Conservation (phyloP, 2,113 vertebrate species). For the Gopherus flavomarginatus region DNA sequence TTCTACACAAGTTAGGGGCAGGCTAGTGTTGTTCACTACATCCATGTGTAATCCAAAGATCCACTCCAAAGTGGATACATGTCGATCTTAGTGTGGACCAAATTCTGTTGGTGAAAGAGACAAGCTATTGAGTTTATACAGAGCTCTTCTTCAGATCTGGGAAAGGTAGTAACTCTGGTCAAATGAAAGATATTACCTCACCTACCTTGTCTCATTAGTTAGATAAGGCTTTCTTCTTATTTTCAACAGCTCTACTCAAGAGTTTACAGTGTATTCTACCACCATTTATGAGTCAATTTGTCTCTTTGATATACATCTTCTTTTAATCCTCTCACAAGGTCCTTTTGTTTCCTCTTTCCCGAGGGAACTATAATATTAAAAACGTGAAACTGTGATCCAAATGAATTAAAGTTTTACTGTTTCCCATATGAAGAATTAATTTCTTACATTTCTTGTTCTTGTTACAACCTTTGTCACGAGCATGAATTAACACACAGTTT, state of each 20-base stretch:
- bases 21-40: not conserved
- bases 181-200: too few species aligned
- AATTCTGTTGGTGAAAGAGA: too few species aligned
- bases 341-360: constrained; percentile 31
- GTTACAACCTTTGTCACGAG: constrained; percentile 37
- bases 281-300: constrained; percentile 54
- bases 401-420: constrained; percentile 55
- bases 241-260: not conserved
- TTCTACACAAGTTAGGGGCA: rapidly evolving
- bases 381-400: constrained; percentile 25
- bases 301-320: constrained; percentile 18
- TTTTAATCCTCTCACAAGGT: constrained; percentile 1
- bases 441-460: constrained; percentile 45
- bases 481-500: constrained; percentile 32
- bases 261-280: constrained; percentile 13
- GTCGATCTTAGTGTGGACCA: not conserved
- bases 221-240: constrained; percentile 29
- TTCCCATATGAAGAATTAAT: constrained; percentile 52
- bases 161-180: too few species aligned
- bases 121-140: too few species aligned
- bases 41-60: not conserved
- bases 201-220: not conserved
- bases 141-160: too few species aligned
- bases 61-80: not conserved
- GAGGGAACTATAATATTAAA: constrained; percentile 63